Base-by-base conservation (phyloP, 2,113 vertebrate species). In the Phoxinus phoxinus region DNA sequence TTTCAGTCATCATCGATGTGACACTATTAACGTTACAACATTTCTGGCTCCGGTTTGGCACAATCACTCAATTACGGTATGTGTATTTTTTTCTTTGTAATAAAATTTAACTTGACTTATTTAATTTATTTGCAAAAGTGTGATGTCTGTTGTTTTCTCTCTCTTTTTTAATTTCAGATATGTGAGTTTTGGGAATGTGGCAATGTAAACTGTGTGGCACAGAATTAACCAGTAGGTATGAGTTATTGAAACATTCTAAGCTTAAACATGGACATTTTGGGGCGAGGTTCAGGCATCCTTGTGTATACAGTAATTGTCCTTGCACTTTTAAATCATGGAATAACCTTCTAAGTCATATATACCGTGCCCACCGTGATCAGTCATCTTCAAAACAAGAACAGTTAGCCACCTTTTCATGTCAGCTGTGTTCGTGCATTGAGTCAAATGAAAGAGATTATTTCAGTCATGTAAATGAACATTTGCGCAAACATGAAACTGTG, bases 311-410 rank as follows among this genome's bases (percentile, higher is more conserved):
- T 11, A 41, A 72, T 72, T 72, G 32, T 23, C 69, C 35, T 41
- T 41, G 69, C 35, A 44, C 69, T 41, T 72, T 72, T 72, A 72
- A 72, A 72, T 72, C 21, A 72, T 72, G 69, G 69, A 72, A 41
- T 41, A 72, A 72, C 9, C 35, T 71, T 8, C 8, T 44, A 72
- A 72, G 67, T 23, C 67, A 71, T 11, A 41, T 23, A 37, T 71
- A 71, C 67, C 35, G 35, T 71, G 35, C 35, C 67, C 35, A 71
- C 67, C 8, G 19, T 23, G 67, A 23, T 41, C 67, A 71, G 67
- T 41, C 67, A 72, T n/a, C 69, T n/a, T 2, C 21, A 72, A n/a
- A 44, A 11, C 32, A n/a, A 71, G 32, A 71, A 0, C 35, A 41
- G 15, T 23, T 41, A 41, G 35, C 69, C 69, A 72, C 35, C 23